Base-by-base conservation (phyloP, 2,797 vertebrate species). In the Poecilia picta region DNA sequence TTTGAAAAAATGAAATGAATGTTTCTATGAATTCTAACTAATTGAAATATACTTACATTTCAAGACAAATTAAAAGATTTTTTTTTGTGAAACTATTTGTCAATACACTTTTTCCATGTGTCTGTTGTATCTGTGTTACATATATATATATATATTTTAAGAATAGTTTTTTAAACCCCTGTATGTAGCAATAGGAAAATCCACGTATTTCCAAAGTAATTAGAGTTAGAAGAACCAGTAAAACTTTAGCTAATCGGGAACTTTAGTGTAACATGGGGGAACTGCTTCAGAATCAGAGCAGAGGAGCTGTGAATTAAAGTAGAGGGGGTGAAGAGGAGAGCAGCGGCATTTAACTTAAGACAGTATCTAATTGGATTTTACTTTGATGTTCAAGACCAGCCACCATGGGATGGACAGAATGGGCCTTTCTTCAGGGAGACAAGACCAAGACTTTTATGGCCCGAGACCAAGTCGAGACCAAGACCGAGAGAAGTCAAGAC, bases 331-430 rank as follows among this genome's bases (percentile, higher is more conserved):
- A 57, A 31, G 88, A 82, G 80, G 75, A 84, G 86, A 87, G 83
- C 55, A 0, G 23, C 75, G 74, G 53, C 85, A 74, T 87, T 94
- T 92, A 88, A 92, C 90, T 74, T 93, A 89, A 90, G 75, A 83
- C 88, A 85, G 79, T 81, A 91, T 79, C 83, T 94, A 94, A 95
- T 93, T 94, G 92, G 92, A 93, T 94, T 94, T 92, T 75, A 76
- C 93, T 94, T 94, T 94, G 91, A 95, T 91, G 92, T 93, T 87
- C 86, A 87, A 87, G 39, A 91, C 85, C 79, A 92, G 87, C 83
- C 86, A 85, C 85, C 85, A 86, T 75, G 91, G 90, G 85, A 89
- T 75, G 77, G 82, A 73, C 81, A 86, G 83, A 89, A 84, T 43
- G 57, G 77, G 46, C 78, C 87, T 84, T 84, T 89, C 92, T 88